Evolutionary conservation across 2,888 invertebrate genomes (phyloP).

Genomic region (Orthosia gracilis): DNA sequence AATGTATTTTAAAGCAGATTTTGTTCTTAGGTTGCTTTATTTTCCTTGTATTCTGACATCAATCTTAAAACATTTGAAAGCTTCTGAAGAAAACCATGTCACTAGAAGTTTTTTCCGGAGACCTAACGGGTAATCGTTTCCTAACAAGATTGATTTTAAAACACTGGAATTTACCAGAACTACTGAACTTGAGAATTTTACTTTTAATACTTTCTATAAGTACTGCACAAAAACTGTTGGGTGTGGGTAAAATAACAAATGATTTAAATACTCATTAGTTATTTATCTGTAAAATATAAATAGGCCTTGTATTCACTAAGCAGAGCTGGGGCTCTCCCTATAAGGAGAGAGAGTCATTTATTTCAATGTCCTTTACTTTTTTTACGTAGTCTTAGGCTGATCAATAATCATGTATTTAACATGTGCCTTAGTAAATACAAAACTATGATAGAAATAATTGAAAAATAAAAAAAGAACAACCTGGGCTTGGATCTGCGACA

Average conservation of each 20-base stretch:
- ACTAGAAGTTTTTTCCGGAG: slow-evolving; percentile 69
- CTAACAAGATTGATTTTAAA: slow-evolving; percentile 54
- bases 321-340: not conserved
- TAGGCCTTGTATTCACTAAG: slow-evolving; percentile 50
- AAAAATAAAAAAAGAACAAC: slow-evolving; percentile 50
- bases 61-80: slow-evolving; percentile 83
- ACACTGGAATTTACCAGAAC: slow-evolving; percentile 34
- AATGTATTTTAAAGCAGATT: slow-evolving; percentile 49
- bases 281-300: slow-evolving; percentile 35
- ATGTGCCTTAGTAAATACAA: slow-evolving; percentile 47
- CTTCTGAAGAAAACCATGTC: slow-evolving; percentile 82
- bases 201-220: slow-evolving; percentile 49
- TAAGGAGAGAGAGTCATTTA: not conserved
- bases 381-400: not conserved
- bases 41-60: slow-evolving; percentile 76
- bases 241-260: slow-evolving; percentile 50
- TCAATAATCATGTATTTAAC: slow-evolving; percentile 6
- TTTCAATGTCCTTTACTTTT: not conserved
- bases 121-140: slow-evolving; percentile 50
- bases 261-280: slow-evolving; percentile 54
- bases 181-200: slow-evolving; percentile 35
- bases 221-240: slow-evolving; percentile 45
- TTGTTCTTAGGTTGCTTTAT: slow-evolving; percentile 50
- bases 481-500: slow-evolving; percentile 41
- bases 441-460: slow-evolving; percentile 63